Evolutionary conservation across 2,113 vertebrate genomes (phyloP), one percentile per base, ranked within the genome.

Genomic region (Macaca nemestrina): DNA sequence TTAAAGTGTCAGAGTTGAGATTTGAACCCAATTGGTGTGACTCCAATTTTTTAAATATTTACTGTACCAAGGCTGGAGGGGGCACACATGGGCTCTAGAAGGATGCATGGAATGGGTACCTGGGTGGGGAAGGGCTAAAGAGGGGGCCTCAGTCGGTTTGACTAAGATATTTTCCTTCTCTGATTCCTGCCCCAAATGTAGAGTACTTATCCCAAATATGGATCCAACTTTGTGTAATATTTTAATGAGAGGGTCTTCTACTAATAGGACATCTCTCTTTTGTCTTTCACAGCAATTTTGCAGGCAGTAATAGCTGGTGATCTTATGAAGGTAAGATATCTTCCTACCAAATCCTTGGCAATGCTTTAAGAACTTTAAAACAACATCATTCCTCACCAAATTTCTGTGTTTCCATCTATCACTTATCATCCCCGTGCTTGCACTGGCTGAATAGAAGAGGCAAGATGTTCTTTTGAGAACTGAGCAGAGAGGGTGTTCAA

Each of bases 281-380:
- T 98, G 93, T 98, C 90, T 98, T 98, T 96, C 97, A 82, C 98
- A 99, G 99, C 99, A 96, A 99, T 99, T 98, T 98, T 99, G 96
- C 99, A 99, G 95, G 98, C 99, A 97, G 99, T 98, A 95, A 97
- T 98, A 98, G 97, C 99, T 98, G 99, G 99, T 98, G 99, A 99
- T 96, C 98, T 99, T 92, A 98, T 99, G 98, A 99, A 99, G 98
- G 99, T 99, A 98, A 98, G 98, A 83, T 93, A 76, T 80, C 68
- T 61, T 94, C 67, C 96, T 93, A 72, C 79, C 68, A 23, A 92
- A 78, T 89, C 25, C 82, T 84, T 61, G 73, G 90, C n/a, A 70
- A 83, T 88, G 84, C 85, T 72, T 95, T 94, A 94, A 88, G 59
- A 81, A 52, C 30, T 59, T 93, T 45, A 92, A 64, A 18, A 52